Evolutionary conservation across 2,797 vertebrate species (phyloP), one percentile per base, ranked within the genome.

Genomic region (Enteromius trimaculatus): DNA sequence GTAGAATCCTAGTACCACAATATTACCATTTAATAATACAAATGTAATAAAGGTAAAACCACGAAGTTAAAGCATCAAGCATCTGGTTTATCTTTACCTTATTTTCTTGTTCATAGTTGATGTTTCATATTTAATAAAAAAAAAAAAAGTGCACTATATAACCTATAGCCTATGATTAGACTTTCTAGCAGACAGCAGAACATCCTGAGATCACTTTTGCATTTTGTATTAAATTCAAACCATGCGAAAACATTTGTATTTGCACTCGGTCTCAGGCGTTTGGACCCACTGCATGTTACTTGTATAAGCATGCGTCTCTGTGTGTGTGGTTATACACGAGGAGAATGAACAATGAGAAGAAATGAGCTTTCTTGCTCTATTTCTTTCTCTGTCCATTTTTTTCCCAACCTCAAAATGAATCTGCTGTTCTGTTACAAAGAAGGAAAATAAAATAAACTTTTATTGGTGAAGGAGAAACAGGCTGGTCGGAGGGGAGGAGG

Each of bases 371-470:
- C 75, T 66, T 49, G 77, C 69, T 53, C 44, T 55, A 10, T 71
- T 34, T 81, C 39, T 77, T 39, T 81, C 31, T 69, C 69, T 66
- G 21, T 80, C 77, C 69, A 72, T 80, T 85, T 77, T 58, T 49
- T 81, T 62, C 34, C 62, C 66, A 51, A 72, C 79, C 60, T 21
- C 53, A 58, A 70, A 81, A 83, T 79, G 75, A 86, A 83, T 76
- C 39, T 62, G 37, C 76, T 51, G 77, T 66, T 72, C 65, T 58
- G 72, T n/a, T 58, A 37, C 19, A 47, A 83, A 86, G 66, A 44
- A 77, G 29, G 29, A 62, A 75, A 81, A 34, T 2, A 29, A 69
- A 83, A 55, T 58, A 3, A 69, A 77, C 13, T 58, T 53, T n/a
- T 64, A 76, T 19, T 17, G 72, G 58, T 19, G 68, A 55, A 71